Percentiles rank a stretch among this genome's conserved stretches.
Evolutionary conservation across 64 coral and sea anemone genomes (phyloP).

Genomic region (Stichodactyla mertensii): DNA sequence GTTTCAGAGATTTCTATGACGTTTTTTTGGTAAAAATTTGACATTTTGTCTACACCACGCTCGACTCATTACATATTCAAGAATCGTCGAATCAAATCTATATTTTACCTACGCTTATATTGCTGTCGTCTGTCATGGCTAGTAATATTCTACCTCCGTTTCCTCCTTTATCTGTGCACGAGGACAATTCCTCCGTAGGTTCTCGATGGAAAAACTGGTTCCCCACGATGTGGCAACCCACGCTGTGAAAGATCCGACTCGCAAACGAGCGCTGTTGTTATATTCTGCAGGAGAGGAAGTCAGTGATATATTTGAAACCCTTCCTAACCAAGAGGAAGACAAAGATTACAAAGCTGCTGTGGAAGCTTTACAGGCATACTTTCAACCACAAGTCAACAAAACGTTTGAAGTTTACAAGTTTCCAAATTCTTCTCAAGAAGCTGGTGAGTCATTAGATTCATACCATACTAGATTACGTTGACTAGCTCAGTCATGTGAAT

Average conservation of each 20-base stretch:
- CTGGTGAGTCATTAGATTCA: constrained; percentile 8
- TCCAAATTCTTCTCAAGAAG: constrained; percentile 15
- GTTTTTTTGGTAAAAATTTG: too few species aligned
- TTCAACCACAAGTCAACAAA: constrained; percentile 25
- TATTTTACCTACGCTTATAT: too few species aligned
- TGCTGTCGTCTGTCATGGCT: background rate
- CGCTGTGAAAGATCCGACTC: background rate
- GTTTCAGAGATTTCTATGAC: too few species aligned
- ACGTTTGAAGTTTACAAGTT: constrained; percentile 13
- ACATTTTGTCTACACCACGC: too few species aligned
- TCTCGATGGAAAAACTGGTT: constrained; percentile 38
- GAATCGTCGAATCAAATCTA: too few species aligned
- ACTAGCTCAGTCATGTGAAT: background rate
- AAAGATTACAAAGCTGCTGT: constrained; percentile 14
- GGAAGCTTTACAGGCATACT: constrained; percentile 1
- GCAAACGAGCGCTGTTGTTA: constrained; percentile 50
- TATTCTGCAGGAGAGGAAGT: constrained; percentile 52
- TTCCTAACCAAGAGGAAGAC: background rate
- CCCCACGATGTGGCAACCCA: background rate
- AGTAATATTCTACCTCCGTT: background rate
- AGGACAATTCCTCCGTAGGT: background rate
- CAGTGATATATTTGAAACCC: constrained; percentile 41
- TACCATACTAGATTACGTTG: background rate
- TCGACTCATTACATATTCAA: too few species aligned
- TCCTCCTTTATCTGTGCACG: background rate